Base-by-base conservation (phyloP, 92 coral and sea anemone genomes). In the Parazoanthus darwini region DNA sequence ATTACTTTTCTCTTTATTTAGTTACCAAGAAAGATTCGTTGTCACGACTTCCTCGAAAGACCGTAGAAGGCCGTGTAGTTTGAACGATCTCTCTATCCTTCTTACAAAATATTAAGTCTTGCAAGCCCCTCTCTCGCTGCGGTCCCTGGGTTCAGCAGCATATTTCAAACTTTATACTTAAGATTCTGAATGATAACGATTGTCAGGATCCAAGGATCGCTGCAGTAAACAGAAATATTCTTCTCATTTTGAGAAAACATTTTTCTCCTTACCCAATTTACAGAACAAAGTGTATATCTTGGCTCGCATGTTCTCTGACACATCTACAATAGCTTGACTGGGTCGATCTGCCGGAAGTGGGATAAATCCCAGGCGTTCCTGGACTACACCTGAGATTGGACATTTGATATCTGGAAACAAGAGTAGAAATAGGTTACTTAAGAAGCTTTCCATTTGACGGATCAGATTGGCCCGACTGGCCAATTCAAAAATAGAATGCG, bases 251-350 rank as follows among this genome's bases (percentile, higher is more conserved):
- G 11, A 50, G 39, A 8, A 26, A 10, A 4, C 18, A 20, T 67
- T 72, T 15, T 18, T 46, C 18, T 48, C 78, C 95, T 89, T 87
- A 95, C 99, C 99, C 48, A 97, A 89, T 78, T 97, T 97, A 77
- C 98, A 97, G 86, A 97, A 97, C 91, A 97, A 90, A 79, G 99
- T 81, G 89, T 94, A 95, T 43, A 97, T 92, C 86, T 97, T 97
- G 15, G 99, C 98, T 58, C 99, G 94, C 94, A 97, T 97, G 83
- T 97, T 97, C 76, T 97, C 99, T 18, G 99, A 94, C 66, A 97
- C 94, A 67, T 97, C 97, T 51, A 97, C 98, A 76, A 97, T 88
- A 33, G 99, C 96, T 82, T 94, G 98, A 66, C 98, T 95, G 4
- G 99, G 98, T 38, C 94, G 94, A 82, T 95, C 92, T 35, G 99